Evolutionary conservation across 2,888 invertebrate species (phyloP).

Genomic region (Elgonia sp.): DNA sequence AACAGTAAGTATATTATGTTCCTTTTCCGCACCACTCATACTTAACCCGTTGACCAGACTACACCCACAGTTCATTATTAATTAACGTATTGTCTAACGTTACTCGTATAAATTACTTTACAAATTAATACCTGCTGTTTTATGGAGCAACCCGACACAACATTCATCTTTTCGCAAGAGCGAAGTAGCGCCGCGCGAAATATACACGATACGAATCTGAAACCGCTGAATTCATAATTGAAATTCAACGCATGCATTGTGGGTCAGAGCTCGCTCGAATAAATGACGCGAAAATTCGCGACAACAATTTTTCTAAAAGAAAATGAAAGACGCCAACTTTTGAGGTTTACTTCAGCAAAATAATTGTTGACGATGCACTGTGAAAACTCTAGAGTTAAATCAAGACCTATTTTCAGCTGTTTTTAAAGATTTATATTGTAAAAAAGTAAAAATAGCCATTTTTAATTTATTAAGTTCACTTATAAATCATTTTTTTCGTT

Average conservation of each 20-base stretch:
- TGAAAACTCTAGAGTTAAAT: no score
- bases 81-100: slow-evolving; percentile 48
- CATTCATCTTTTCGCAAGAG: slow-evolving; percentile 37
- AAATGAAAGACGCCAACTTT: slow-evolving; percentile 7
- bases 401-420: no score
- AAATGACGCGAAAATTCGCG: slow-evolving; percentile 21
- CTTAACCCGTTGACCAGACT: slow-evolving; percentile 19
- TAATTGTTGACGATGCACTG: no score
- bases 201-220: slow-evolving; percentile 35
- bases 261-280: not conserved
- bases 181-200: slow-evolving; percentile 5
- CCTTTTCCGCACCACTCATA: not conserved
- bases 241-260: not conserved
- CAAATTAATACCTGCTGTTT: slow-evolving; percentile 45
- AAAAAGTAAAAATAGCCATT: no score
- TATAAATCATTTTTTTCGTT: no score
- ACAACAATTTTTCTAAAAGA: not conserved
- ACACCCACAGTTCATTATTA: slow-evolving; percentile 34
- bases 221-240: slow-evolving; percentile 42
- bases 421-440: no score
- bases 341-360: slow-evolving; percentile 31
- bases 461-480: no score
- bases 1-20: slow-evolving; percentile 10
- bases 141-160: slow-evolving; percentile 19
- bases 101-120: slow-evolving; percentile 50